Conservation (phyloP, 2,797 vertebrate genomes). For the Otolemur crassicaudatus region DNA sequence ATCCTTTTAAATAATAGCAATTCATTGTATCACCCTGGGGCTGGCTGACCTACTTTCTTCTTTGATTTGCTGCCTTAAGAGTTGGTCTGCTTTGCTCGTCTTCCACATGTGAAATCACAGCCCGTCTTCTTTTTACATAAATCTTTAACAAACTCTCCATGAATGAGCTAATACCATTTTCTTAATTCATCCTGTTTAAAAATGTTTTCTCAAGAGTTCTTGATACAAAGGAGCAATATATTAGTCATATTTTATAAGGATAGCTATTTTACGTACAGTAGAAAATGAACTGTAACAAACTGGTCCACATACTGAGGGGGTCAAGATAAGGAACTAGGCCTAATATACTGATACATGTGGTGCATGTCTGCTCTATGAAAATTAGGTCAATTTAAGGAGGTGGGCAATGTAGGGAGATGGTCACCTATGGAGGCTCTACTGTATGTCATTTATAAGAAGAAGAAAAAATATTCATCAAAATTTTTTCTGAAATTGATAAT, state of each 20-base stretch:
- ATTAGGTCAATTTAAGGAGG: no score
- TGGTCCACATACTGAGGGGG: no score
- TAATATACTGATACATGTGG: no score
- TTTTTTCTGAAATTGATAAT: slow-evolving; percentile 18
- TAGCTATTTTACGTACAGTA: neutral
- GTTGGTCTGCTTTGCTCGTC: neutral
- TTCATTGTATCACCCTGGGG: neutral
- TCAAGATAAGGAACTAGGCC: no score
- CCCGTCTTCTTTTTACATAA: neutral
- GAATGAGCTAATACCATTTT: neutral
- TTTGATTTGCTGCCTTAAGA: neutral
- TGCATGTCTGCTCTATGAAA: no score
- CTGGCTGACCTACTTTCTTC: slow-evolving; percentile 47
- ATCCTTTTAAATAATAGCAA: slow-evolving; percentile 36
- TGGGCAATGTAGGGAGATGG: no score
- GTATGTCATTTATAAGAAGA: neutral
- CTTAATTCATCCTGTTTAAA: neutral
- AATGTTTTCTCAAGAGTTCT: neutral
- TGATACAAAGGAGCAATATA: slow-evolving; percentile 3
- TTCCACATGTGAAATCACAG: neutral
- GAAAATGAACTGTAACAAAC: no score
- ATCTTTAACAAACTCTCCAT: neutral
- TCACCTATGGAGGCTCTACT: no score
- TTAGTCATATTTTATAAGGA: neutral
- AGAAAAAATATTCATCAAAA: neutral